Evolutionary conservation across 2,797 vertebrate genomes (phyloP).

Genomic region (Urosaurus nigricauda): DNA sequence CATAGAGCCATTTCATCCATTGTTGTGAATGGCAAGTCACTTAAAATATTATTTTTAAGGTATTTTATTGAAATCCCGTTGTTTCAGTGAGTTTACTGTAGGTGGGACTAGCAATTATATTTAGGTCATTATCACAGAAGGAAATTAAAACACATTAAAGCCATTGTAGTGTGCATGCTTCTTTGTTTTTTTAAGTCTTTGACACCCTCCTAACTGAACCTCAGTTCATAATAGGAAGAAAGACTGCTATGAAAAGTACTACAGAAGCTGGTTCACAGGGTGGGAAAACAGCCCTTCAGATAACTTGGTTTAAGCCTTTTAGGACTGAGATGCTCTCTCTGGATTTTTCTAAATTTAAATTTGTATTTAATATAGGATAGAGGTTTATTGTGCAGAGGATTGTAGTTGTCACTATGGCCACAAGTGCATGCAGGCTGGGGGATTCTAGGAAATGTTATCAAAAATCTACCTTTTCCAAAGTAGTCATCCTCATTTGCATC

Average conservation of each 20-base stretch:
- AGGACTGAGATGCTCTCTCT: neutral
- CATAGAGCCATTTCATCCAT: too few species aligned
- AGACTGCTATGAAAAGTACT: neutral
- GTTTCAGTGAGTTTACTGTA: too few species aligned
- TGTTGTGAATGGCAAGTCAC: too few species aligned
- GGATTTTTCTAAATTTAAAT: neutral
- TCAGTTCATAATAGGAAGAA: neutral
- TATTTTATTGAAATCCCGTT: neutral
- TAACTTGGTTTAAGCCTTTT: neutral
- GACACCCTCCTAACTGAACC: neutral
- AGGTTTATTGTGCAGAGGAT: neutral
- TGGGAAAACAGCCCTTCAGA: neutral
- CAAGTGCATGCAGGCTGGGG: neutral
- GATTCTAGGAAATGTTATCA: neutral
- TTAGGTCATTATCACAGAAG: neutral
- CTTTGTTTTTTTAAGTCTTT: neutral
- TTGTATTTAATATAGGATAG: neutral
- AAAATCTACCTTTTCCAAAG: neutral
- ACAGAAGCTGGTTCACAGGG: neutral
- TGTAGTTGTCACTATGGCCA: too few species aligned
- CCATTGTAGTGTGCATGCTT: neutral
- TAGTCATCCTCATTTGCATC: neutral
- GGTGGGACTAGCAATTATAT: too few species aligned
- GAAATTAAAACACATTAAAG: neutral
- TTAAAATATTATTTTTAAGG: too few species aligned